Evolutionary conservation across 2,888 invertebrate species (phyloP), one percentile per base, ranked within the genome.

Genomic region (Notocelia uddmanniana): DNA sequence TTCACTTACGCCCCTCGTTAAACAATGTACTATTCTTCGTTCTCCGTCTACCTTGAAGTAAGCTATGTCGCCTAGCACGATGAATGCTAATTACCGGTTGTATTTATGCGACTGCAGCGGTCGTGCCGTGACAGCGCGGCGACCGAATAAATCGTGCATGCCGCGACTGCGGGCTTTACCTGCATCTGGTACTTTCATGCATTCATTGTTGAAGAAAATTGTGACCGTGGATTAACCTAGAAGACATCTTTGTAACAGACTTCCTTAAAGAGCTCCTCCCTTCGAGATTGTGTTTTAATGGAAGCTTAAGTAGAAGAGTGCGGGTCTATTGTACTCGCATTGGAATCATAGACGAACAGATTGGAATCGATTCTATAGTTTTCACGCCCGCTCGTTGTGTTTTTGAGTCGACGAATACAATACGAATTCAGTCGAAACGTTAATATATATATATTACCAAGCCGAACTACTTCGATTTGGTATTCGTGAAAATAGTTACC

Each of bases 81-180:
- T 82, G 83, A 88, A 91, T 89, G 89, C 86, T 92, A 92, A 92
- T 92, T 91, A 86, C 85, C 75, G 79, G 77, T 80, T 76, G 85
- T 89, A 89, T 91, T 92, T 91, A 91, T 90, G 88, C 83, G 83
- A 86, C 88, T 87, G 88, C 89, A 87, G 81, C 81, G 45, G 78
- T 79, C 76, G 83, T 86, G 88, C 81, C 87, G 89, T 88, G 89
- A 87, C 89, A 82, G 78, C 64, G 60, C 60, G 54, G 62, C 54
- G 52, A 26, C 50, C 50, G 48, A 66, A 59, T 67, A 72, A 67
- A 60, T 67, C 60, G 50, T 41, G 50, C 23, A 31, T 31, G 31
- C 26, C 54, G 69, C 52, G 45, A 50, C 54, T 26, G 21, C 68
- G 34, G 21, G 18, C 41, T 18, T 26, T 50, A 64, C 52, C 58